Percentiles rank a stretch among this genome's conserved stretches.
These are phyloP conservation scores for Aurelia aurita DNA, from an alignment of 30 jellyfish, hydroid and myxozoan genomes.

Conservation along the genomic window DNA sequence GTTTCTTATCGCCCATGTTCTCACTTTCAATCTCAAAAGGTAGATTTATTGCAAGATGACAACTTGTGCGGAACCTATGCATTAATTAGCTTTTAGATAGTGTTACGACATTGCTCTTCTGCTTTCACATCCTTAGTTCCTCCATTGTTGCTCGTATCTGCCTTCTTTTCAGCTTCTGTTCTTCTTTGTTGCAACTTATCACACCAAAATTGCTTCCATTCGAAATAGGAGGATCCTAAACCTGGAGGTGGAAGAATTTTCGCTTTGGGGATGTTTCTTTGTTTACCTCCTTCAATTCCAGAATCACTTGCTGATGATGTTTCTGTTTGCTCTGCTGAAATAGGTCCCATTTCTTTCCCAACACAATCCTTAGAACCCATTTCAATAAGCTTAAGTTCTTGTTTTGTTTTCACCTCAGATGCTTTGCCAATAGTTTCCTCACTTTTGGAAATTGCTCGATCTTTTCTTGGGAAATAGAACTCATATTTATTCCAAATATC, in stretches of 20 bases:
- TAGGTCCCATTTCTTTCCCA: too few relatives aligned
- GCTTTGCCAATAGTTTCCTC: background rate
- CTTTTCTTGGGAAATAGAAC: constrained; percentile 52
- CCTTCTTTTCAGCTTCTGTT: background rate
- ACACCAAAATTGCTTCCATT: constrained; percentile 50
- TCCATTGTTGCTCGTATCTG: too few relatives aligned
- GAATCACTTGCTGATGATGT: background rate
- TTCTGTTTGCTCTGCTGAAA: background rate
- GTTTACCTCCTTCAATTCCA: background rate
- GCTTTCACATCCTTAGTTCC: too few relatives aligned
- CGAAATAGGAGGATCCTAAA: constrained; percentile 51
- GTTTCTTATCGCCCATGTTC: too few relatives aligned
- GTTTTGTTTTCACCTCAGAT: background rate
- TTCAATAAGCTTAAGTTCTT: background rate
- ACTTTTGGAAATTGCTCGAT: background rate
- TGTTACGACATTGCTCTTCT: too few relatives aligned
- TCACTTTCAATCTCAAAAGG: too few relatives aligned
- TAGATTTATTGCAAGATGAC: too few relatives aligned
- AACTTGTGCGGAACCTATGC: too few relatives aligned
- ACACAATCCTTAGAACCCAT: too few relatives aligned
- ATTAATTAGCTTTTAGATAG: too few relatives aligned
- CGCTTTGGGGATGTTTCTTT: background rate
- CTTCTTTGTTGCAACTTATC: constrained; percentile 43
- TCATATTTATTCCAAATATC: constrained; percentile 12
- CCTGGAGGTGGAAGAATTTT: constrained; percentile 18